Evolutionary conservation across 2,797 vertebrate genomes (phyloP), one percentile per base, ranked within the genome.

Genomic region (Cynodonichthys magdalenae): DNA sequence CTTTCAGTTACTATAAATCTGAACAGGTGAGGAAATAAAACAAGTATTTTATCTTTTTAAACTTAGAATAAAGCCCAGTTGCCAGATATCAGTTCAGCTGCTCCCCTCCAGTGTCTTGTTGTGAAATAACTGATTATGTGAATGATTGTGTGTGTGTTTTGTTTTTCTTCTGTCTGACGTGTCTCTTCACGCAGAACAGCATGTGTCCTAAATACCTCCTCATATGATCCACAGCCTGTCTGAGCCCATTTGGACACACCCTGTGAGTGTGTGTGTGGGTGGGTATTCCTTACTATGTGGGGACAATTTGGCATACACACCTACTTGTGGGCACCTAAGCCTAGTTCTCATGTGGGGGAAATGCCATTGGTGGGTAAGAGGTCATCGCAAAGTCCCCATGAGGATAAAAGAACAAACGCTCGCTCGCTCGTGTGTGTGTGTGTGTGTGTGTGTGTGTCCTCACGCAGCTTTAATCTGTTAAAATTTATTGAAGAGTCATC

Each of bases 1-100:
- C 94, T 34, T 87, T 98, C 87, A 95, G 95, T 73, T 99, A 98
- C 91, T 98, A 94, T 88, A 98, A 98, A 75, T 96, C 96, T 36
- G 95, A 97, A 70, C 91, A 94, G 95, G 97, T 98, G 88, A 91
- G 90, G 10, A 53, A 31, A 36, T 19, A 1, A 5, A 34, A 7
- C 15, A 7, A 18, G 44, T n/a, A 5, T 45, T 19, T 46, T 9
- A 19, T 19, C n/a, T 18, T 46, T 41, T 17, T 9, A 20, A 19
- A n/a, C 17, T 15, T n/a, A n/a, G n/a, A n/a, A n/a, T n/a, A n/a
- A n/a, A n/a, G n/a, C n/a, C n/a, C n/a, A n/a, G n/a, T n/a, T n/a
- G n/a, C n/a, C n/a, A n/a, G n/a, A n/a, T n/a, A n/a, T n/a, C n/a
- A n/a, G n/a, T n/a, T n/a, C n/a, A n/a, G 36, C 41, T 42, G 41